Evolutionary conservation across 2,888 invertebrate species (phyloP), one percentile per base, ranked within the genome.

Genomic region (Agonum fuliginosum): DNA sequence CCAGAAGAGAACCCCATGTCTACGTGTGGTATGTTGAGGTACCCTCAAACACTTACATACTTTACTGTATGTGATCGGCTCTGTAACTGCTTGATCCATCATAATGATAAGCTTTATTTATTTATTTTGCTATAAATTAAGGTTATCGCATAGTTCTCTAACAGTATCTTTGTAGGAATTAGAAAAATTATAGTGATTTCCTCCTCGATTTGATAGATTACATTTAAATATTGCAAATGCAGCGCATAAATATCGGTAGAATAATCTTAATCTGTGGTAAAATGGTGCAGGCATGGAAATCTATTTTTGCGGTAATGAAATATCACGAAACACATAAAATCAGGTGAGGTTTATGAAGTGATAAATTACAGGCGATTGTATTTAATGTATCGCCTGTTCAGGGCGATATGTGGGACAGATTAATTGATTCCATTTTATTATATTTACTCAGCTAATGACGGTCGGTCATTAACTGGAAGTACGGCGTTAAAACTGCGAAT

Each of bases 401-500:
- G 37, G 41, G 41, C 37, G 67, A 67, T 67, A 67, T 67, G 41
- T 67, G 46, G 71, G 48, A 43, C 43, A 41, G 62, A 58, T 58
- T 74, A 74, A 74, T 74, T 74, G 74, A 74, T 62, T 74, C 46
- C 58, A 62, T 58, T 74, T 74, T 74, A 74, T 74, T 74, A 74
- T 74, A 74, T 74, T 74, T 74, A 74, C 74, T 74, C 62, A 62
- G 62, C 74, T 74, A 74, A 74, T 74, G 74, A 74, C 74, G 62
- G 46, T 30, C 43, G 74, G 62, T 74, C 74, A 58, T 74, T 74
- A 74, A 74, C 14, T 62, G 58, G 22, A 74, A 74, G 74, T 74
- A 24, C 43, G 20, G 48, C 24, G 37, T 65, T 62, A 27, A 62
- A 62, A 74, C 62, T 37, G 41, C 41, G 22, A 65, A 24, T 65